Evolutionary conservation across 1,140 invertebrate species (phyloP).

Genomic region (Oscheius sp.): DNA sequence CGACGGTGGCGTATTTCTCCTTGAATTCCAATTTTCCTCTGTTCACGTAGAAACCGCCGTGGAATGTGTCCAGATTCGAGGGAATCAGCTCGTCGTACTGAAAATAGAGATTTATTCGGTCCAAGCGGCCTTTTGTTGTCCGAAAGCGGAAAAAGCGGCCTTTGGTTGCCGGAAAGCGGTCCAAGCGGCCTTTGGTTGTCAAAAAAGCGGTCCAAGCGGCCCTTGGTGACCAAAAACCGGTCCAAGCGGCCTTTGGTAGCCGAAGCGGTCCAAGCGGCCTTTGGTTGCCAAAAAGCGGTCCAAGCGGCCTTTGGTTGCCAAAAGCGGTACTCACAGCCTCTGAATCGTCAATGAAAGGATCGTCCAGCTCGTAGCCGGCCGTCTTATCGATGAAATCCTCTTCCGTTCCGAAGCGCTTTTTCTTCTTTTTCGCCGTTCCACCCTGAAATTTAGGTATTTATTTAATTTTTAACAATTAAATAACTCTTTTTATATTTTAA

Average conservation of each 20-base stretch:
- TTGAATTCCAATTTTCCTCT: slow-evolving; percentile 40
- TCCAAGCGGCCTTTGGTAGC: too few species aligned
- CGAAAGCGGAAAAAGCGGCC: background rate
- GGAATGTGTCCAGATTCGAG: slow-evolving; percentile 47
- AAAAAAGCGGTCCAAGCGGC: too few species aligned
- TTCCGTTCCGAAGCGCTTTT: slow-evolving; percentile 23
- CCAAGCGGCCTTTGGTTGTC: too few species aligned
- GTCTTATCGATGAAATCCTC: slow-evolving; percentile 49
- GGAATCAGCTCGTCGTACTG: slow-evolving; percentile 47
- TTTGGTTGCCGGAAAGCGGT: too few species aligned
- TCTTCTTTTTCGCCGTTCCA: slow-evolving; percentile 34
- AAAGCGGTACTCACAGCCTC: slow-evolving; percentile 40
- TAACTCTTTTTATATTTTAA: slow-evolving; percentile 12
- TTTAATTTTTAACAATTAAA: background rate
- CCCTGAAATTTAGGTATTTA: slow-evolving; percentile 26
- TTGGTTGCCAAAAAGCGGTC: too few species aligned
- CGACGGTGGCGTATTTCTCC: background rate
- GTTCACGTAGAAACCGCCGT: slow-evolving; percentile 48
- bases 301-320: too few species aligned
- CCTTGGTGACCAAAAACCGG: too few species aligned
- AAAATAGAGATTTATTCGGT: too few species aligned
- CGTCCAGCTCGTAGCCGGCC: slow-evolving; percentile 49
- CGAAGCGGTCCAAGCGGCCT: too few species aligned
- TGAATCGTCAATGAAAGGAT: slow-evolving; percentile 48
- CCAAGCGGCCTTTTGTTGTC: too few species aligned